phyloP scores from a whole-genome alignment of 2,113 vertebrate species.

The Mesocricetus auratus region DNA sequence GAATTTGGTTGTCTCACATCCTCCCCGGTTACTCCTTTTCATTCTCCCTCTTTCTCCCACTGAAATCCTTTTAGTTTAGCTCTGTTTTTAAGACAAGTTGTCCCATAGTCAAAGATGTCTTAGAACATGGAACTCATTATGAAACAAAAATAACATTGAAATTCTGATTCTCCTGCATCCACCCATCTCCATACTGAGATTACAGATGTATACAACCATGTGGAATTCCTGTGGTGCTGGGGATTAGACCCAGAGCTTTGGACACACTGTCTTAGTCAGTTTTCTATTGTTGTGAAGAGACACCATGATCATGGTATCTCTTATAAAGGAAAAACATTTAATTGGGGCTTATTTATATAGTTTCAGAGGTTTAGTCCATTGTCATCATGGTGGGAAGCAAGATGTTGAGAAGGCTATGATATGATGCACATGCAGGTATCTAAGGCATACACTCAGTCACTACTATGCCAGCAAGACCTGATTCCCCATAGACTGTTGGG shows the following conservation, averaged over 20 bases:
- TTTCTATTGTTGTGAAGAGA: neutral
- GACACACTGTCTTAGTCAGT: neutral
- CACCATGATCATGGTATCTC: neutral
- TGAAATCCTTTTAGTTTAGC: neutral
- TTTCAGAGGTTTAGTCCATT: neutral
- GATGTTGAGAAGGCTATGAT: neutral
- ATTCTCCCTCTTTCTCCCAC: neutral
- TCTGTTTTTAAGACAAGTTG: neutral
- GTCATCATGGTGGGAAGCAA: neutral
- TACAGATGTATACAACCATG: neutral
- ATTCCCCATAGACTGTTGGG: neutral
- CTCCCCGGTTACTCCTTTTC: too few relatives aligned
- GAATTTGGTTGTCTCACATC: neutral
- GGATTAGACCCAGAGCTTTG: neutral
- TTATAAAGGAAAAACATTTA: neutral
- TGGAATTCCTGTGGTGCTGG: neutral
- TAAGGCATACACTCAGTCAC: neutral
- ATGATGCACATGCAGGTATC: accelerated
- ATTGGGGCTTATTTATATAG: neutral
- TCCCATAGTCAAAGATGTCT: neutral
- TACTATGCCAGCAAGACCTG: neutral
- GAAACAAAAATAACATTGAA: neutral
- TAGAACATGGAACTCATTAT: neutral
- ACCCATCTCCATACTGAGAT: neutral
- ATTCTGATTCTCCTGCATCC: neutral